phyloP scores from a whole-genome alignment of 2,113 vertebrate genomes.

The Dromiciops gliroides region DNA sequence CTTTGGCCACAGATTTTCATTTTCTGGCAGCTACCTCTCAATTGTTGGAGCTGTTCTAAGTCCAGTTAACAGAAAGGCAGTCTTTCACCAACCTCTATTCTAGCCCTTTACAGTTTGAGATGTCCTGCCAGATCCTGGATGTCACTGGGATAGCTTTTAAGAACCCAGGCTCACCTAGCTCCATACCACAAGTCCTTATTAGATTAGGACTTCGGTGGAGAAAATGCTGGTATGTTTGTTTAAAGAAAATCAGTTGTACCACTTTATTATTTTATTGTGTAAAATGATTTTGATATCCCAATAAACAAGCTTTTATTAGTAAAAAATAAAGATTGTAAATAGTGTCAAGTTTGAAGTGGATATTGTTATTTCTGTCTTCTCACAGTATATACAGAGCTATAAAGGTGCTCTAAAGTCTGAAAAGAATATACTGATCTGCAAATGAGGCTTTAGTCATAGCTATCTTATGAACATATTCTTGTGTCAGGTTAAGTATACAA shows the following conservation, averaged over 20 bases:
- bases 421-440: neutral
- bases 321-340: neutral
- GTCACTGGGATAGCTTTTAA: neutral
- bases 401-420: neutral
- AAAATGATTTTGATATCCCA: neutral
- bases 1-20: neutral
- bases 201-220: neutral
- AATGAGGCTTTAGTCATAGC: neutral
- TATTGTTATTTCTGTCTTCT: neutral
- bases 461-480: neutral
- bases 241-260: neutral
- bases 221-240: neutral
- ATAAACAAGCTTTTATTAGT: neutral
- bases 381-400: neutral
- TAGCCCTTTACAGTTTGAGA: neutral
- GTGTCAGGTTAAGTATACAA: neutral
- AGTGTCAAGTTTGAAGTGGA: neutral
- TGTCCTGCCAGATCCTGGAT: neutral
- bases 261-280: neutral
- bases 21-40: neutral
- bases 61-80: neutral
- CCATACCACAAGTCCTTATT: neutral
- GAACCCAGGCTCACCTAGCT: neutral
- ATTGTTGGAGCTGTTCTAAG: neutral
- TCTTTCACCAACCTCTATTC: neutral